Percentiles rank a stretch among this genome's conserved stretches.
Conservation (phyloP, 2,797 vertebrate species). For the Acrocephalus scirpaceus region DNA sequence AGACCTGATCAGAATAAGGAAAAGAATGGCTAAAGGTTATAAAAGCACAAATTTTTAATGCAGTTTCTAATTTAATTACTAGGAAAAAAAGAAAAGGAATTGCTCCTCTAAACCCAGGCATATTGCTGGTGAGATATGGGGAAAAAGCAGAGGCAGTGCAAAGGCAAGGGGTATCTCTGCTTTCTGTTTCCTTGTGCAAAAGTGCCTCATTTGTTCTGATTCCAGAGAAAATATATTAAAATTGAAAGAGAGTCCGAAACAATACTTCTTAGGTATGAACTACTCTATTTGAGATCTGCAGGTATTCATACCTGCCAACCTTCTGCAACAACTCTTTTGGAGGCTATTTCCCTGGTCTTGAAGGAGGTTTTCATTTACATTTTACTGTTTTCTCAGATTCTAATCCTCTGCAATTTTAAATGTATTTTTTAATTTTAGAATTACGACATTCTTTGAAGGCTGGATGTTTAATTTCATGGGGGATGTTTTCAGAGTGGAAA, state of each 20-base stretch:
- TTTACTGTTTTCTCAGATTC: not conserved
- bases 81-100: not conserved
- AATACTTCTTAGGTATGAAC: fast-evolving
- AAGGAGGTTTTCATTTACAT: not conserved
- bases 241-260: not conserved
- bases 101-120: not conserved
- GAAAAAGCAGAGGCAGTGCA: not conserved
- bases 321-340: not conserved
- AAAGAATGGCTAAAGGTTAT: not conserved
- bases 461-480: not conserved
- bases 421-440: not conserved
- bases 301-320: not conserved
- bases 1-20: not conserved
- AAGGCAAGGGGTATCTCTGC: not conserved
- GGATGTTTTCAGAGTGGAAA: not conserved
- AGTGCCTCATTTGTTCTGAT: not conserved
- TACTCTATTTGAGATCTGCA: not conserved
- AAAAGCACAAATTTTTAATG: not conserved
- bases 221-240: not conserved
- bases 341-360: not conserved
- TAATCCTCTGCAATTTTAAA: not conserved
- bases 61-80: not conserved
- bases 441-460: not conserved
- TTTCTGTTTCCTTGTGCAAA: not conserved
- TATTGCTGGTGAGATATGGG: not conserved